Percentiles rank a stretch among this genome's conserved stretches.
These are phyloP conservation scores for Lordiphosa fenestrarum DNA, from an alignment of 2,888 invertebrate species.

Conservation along the genomic window DNA sequence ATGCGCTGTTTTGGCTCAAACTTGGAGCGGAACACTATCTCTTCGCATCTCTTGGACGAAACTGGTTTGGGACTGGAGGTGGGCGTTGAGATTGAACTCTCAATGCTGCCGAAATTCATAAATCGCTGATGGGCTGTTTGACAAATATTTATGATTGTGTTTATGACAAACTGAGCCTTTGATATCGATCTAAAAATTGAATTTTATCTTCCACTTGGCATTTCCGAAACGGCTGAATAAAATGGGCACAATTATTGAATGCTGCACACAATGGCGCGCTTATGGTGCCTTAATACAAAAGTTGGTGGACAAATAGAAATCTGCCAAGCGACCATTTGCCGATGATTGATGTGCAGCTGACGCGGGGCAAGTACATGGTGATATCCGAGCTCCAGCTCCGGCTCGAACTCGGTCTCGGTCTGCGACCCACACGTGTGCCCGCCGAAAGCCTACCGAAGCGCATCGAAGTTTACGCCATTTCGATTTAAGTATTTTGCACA, in stretches of 20 bases:
- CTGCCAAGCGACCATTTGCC: constrained; percentile 13
- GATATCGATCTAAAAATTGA: constrained; percentile 35
- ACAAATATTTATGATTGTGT: constrained; percentile 32
- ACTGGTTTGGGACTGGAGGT: constrained; percentile 5
- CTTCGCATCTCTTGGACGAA: constrained; percentile 15
- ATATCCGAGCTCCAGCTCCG: no score
- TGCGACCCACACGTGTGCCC: constrained; percentile 9
- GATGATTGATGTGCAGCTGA: constrained; percentile 38
- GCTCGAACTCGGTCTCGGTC: no score
- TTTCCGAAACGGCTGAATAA: constrained; percentile 36
- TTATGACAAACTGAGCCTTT: constrained; percentile 45
- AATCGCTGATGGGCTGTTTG: constrained; percentile 34
- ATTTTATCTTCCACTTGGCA: constrained; percentile 32
- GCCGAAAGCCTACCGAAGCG: constrained; percentile 1
- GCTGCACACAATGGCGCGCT: constrained; percentile 30
- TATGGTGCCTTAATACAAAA: constrained; percentile 25
- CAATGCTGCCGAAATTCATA: constrained; percentile 28
- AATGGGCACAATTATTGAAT: constrained; percentile 37
- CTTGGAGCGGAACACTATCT: constrained; percentile 5
- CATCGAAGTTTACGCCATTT: constrained; percentile 7
- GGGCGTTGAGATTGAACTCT: constrained; percentile 3
- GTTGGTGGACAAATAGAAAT: constrained; percentile 16
- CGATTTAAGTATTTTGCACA: constrained; percentile 14
- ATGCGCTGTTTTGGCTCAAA: constrained; percentile 5
- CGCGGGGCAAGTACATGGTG: not conserved